These are phyloP conservation scores for Tenthredo livida DNA, from an alignment of 2,888 invertebrate genomes.

Conservation along the genomic window DNA sequence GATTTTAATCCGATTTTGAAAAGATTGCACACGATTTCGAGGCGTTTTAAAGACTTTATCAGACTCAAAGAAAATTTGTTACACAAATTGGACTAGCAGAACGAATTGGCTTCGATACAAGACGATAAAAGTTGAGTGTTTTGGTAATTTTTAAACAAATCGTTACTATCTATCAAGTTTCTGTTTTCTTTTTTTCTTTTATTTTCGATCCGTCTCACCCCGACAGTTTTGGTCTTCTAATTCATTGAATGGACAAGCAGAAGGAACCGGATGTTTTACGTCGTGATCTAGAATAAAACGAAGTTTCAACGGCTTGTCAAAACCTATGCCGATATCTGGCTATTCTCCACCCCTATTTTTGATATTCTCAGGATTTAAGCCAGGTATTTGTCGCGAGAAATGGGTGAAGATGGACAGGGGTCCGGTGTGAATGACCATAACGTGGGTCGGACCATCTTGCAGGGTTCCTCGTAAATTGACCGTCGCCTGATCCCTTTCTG, in stretches of 20 bases:
- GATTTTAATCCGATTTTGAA: background rate
- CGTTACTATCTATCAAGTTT: background rate
- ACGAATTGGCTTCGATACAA: background rate
- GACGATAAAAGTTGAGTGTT: background rate
- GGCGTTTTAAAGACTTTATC: background rate
- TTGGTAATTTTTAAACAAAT: background rate
- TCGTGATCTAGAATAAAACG: background rate
- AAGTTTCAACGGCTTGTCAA: slow-evolving; percentile 8
- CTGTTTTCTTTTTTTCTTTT: background rate
- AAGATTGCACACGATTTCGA: background rate
- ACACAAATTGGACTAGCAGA: background rate
- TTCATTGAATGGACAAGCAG: background rate
- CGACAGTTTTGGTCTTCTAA: background rate
- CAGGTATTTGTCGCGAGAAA: slow-evolving; percentile 3
- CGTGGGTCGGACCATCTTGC: slow-evolving; percentile 34
- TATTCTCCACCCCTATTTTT: background rate
- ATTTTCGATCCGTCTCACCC: background rate
- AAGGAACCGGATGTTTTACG: background rate
- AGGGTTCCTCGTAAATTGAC: slow-evolving; percentile 26
- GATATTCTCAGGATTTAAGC: slow-evolving; percentile 25
- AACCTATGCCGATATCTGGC: background rate
- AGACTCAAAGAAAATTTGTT: too few species aligned
- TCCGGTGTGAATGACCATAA: slow-evolving; percentile 27
- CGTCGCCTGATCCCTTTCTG: slow-evolving; percentile 18
- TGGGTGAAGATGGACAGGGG: slow-evolving; percentile 31